Percentiles rank a stretch among this genome's conserved stretches.
Conservation (phyloP, 1,140 invertebrate species). For the Leptinotarsa lineolata region DNA sequence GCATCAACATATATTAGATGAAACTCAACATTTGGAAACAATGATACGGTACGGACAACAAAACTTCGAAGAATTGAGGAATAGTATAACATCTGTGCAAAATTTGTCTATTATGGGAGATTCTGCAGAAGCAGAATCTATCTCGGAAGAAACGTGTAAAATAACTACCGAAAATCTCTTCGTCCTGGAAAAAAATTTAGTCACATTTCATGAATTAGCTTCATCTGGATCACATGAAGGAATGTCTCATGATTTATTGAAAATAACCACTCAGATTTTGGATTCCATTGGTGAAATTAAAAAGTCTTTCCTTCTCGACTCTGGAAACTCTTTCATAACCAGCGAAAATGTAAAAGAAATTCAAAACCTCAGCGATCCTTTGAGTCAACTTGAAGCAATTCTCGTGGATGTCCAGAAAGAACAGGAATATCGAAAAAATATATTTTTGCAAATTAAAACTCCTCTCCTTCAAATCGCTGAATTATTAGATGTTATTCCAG, state of each 20-base stretch:
- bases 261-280: slow-evolving; percentile 47
- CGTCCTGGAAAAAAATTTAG: slow-evolving; percentile 46
- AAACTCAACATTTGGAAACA: slow-evolving; percentile 33
- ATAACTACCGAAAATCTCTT: slow-evolving; percentile 42
- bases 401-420: slow-evolving; percentile 40
- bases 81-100: slow-evolving; percentile 45
- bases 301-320: slow-evolving; percentile 34
- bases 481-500: slow-evolving; percentile 35
- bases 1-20: slow-evolving; percentile 48
- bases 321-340: slow-evolving; percentile 33
- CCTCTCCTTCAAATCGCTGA: slow-evolving; percentile 41
- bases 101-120: slow-evolving; percentile 45
- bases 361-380: slow-evolving; percentile 40
- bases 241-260: slow-evolving; percentile 40
- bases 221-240: slow-evolving; percentile 44
- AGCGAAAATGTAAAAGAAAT: slow-evolving; percentile 41
- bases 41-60: slow-evolving; percentile 29
- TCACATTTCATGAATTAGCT: slow-evolving; percentile 42
- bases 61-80: slow-evolving; percentile 45
- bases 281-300: slow-evolving; percentile 48
- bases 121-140: not conserved
- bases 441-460: slow-evolving; percentile 39
- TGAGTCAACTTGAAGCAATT: slow-evolving; percentile 39
- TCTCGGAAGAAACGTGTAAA: slow-evolving; percentile 27
- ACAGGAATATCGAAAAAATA: slow-evolving; percentile 38